Conservation (phyloP, 2,113 vertebrate species). For the Colius striatus region DNA sequence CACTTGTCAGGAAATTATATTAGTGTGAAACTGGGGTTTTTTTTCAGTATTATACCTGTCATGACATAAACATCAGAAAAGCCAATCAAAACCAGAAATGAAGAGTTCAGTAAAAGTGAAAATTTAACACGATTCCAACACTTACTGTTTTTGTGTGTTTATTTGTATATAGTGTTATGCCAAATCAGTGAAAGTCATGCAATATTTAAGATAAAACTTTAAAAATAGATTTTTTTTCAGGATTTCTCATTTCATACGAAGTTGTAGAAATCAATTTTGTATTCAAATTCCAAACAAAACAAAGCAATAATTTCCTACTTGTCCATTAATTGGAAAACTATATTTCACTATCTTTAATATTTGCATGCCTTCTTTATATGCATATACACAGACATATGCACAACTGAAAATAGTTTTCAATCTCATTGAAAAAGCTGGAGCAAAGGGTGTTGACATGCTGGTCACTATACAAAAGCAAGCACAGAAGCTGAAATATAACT, state of each 20-base stretch:
- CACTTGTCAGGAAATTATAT: background rate
- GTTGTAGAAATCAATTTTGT: background rate
- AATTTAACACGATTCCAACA: background rate
- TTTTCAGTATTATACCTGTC: background rate
- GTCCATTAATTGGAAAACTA: background rate
- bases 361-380: background rate
- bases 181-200: background rate
- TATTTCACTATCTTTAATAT: background rate
- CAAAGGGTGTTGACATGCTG: background rate
- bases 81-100: background rate
- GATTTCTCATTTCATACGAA: background rate
- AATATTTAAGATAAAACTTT: background rate
- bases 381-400: background rate
- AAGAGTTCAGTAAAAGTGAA: background rate
- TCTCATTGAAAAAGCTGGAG: background rate
- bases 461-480: background rate
- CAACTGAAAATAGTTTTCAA: background rate
- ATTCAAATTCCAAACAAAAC: background rate
- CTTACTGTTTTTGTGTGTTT: background rate
- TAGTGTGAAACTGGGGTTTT: background rate
- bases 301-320: background rate
- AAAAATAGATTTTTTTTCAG: background rate
- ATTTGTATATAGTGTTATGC: background rate
- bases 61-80: background rate
- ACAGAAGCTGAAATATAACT: background rate